Conservation (phyloP, 2,797 vertebrate genomes). For the Meda fulgida region DNA sequence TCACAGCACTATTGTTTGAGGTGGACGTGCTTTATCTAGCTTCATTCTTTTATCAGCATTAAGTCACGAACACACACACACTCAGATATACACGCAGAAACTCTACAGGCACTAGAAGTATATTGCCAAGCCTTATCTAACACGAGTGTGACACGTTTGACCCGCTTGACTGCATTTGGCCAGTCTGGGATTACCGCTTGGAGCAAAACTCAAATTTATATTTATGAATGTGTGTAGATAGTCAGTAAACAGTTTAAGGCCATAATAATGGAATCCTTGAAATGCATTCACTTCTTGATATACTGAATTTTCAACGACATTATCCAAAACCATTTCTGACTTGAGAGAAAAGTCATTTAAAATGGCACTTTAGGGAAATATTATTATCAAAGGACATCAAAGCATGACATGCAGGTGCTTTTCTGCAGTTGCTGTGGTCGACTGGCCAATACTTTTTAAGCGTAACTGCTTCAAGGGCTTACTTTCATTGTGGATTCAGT, state of each 20-base stretch:
- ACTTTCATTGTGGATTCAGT: background rate
- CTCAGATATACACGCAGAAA: constrained; percentile 1
- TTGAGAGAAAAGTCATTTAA: constrained; percentile 5
- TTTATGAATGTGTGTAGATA: constrained; percentile 61
- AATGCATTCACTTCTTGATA: constrained; percentile 53
- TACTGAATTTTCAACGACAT: constrained; percentile 51
- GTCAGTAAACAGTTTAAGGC: constrained; percentile 55
- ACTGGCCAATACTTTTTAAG: background rate
- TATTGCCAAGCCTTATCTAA: constrained; percentile 50
- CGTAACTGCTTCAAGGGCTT: constrained; percentile 11
- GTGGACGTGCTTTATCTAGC: background rate
- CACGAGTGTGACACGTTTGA: constrained; percentile 54
- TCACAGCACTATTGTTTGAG: background rate
- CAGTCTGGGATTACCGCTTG: constrained; percentile 57
- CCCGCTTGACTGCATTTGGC: constrained; percentile 51
- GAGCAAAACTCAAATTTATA: constrained; percentile 58
- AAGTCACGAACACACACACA: constrained; percentile 21
- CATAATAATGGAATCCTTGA: constrained; percentile 54
- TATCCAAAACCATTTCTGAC: constrained; percentile 42
- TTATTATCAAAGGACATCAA: constrained; percentile 26
- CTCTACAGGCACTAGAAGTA: constrained; percentile 23
- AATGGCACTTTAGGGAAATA: constrained; percentile 43
- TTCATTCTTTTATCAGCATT: constrained; percentile 7
- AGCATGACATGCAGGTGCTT: constrained; percentile 24
- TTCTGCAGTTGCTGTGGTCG: constrained; percentile 7